A percentile compares a stretch with the other conserved stretches of the same genome.
These are phyloP conservation scores for Dipodomys spectabilis DNA, from an alignment of 2,113 vertebrate genomes.

Conservation along the genomic window DNA sequence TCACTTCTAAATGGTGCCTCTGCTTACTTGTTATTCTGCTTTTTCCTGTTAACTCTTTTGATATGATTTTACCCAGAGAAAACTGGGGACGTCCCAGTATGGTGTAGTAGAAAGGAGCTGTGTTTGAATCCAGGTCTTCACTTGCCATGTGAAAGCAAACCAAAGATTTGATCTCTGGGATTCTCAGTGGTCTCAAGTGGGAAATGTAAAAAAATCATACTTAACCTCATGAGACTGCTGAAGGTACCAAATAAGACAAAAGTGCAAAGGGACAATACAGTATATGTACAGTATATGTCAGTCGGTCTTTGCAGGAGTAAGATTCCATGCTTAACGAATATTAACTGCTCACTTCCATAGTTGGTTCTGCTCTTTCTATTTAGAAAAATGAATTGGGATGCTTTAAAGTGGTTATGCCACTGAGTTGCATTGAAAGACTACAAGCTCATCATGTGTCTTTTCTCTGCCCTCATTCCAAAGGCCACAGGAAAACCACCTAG, in stretches of 20 bases:
- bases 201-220: neutral
- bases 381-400: neutral
- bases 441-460: neutral
- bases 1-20: neutral
- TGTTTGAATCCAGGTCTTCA: neutral
- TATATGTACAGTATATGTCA: neutral
- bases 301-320: neutral
- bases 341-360: neutral
- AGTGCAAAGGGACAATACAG: neutral
- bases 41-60: neutral
- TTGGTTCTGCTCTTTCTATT: neutral
- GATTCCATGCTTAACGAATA: neutral
- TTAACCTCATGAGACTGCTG: neutral
- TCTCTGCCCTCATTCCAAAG: neutral
- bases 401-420: neutral
- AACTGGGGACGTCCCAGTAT: neutral
- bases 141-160: neutral
- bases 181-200: neutral
- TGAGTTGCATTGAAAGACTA: neutral
- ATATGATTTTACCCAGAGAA: conserved; percentile 17
- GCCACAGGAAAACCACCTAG: neutral
- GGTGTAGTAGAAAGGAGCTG: neutral
- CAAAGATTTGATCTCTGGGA: neutral
- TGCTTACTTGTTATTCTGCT: neutral
- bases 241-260: neutral